phyloP scores from a whole-genome alignment of 1,140 invertebrate genomes.

The Thalassaphorura encarpata region DNA sequence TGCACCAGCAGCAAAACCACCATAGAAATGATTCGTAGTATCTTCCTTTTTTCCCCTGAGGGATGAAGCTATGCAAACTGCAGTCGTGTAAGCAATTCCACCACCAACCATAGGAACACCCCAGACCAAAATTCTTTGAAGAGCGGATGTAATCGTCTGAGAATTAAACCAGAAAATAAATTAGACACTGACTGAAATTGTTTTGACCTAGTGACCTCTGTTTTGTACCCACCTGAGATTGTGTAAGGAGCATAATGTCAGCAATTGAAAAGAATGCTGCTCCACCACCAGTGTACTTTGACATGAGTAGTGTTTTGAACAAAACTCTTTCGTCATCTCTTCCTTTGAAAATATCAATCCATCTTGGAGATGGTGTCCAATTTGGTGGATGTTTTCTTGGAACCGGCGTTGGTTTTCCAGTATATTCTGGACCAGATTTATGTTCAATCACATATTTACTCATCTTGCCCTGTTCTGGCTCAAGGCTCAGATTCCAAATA shows the following conservation, averaged over 20 bases:
- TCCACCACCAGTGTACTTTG: constrained; percentile 2
- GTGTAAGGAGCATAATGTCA: constrained; percentile 9
- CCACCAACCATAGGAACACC: constrained; percentile 16
- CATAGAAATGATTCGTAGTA: constrained; percentile 12
- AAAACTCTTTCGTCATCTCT: constrained; percentile 21
- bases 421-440: no score
- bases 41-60: constrained; percentile 14
- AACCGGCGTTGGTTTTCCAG: no score
- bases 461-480: no score
- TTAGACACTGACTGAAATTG: no score
- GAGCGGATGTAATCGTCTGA: constrained; percentile 3
- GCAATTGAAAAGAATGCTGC: not conserved
- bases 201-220: no score
- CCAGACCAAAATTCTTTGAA: constrained; percentile 1
- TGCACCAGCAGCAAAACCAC: constrained; percentile 10
- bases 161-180: no score
- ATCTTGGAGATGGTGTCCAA: no score
- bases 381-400: no score
- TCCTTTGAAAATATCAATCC: constrained; percentile 15
- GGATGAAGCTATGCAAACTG: not conserved
- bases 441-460: no score
- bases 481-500: no score
- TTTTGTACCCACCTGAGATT: not conserved
- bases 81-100: constrained; percentile 13
- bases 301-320: constrained; percentile 9